phyloP scores from a whole-genome alignment of 2,113 vertebrate genomes.

The Cettia cetti region DNA sequence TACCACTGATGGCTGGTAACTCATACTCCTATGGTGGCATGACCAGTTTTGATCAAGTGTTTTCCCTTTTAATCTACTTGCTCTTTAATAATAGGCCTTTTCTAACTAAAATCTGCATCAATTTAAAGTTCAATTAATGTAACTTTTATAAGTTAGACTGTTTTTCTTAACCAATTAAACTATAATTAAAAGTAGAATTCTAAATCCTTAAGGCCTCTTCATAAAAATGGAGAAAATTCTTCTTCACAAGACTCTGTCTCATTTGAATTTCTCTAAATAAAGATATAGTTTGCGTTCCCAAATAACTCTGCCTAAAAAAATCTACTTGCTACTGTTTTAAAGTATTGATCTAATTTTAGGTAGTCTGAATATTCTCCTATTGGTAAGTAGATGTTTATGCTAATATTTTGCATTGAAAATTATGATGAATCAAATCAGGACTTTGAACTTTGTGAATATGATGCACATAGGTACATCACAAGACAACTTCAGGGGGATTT shows the following conservation, averaged over 20 bases:
- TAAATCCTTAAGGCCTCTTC: background rate
- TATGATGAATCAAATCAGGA: background rate
- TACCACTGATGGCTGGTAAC: background rate
- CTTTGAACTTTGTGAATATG: background rate
- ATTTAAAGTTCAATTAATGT: background rate
- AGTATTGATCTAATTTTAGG: background rate
- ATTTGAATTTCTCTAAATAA: background rate
- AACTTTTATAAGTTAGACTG: background rate
- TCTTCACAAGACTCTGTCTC: background rate
- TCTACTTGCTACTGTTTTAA: background rate
- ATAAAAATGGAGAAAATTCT: background rate
- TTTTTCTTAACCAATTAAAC: background rate
- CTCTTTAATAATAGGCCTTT: background rate
- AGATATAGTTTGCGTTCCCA: background rate
- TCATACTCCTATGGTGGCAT: background rate
- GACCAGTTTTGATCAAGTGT: conserved; percentile 44
- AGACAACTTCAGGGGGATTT: background rate
- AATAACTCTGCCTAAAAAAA: background rate
- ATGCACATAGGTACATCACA: background rate
- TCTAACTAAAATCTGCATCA: background rate
- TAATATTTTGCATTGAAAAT: background rate
- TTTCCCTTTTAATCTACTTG: background rate
- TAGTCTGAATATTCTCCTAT: background rate
- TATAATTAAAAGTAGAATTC: background rate
- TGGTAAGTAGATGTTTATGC: background rate